Percentiles rank a stretch among this genome's conserved stretches.
These are phyloP conservation scores for Octonoba sinensis DNA, from an alignment of 2,888 invertebrate species.

Conservation along the genomic window DNA sequence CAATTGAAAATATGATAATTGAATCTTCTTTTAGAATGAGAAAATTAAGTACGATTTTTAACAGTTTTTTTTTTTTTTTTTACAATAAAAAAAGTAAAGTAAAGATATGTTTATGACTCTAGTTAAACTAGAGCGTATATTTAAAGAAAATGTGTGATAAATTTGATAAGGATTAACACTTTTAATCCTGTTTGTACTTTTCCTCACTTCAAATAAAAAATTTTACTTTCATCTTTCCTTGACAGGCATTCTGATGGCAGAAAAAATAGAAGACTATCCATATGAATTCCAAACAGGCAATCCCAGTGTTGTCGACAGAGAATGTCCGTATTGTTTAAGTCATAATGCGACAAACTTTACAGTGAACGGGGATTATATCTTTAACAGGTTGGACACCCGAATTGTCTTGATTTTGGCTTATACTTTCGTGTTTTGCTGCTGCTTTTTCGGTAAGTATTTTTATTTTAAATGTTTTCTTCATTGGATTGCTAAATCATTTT, in stretches of 20 bases:
- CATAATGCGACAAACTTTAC: constrained; percentile 33
- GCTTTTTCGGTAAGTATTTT: constrained; percentile 83
- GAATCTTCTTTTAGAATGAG: too few relatives aligned
- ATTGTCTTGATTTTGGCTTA: constrained; percentile 71
- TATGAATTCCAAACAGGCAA: constrained; percentile 17
- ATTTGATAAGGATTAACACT: too few relatives aligned
- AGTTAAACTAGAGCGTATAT: too few relatives aligned
- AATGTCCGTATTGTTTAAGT: constrained; percentile 10
- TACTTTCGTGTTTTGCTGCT: constrained; percentile 83
- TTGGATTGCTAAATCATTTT: not conserved
- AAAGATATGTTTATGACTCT: too few relatives aligned
- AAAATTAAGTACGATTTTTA: too few relatives aligned
- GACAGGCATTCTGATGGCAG: constrained; percentile 38
- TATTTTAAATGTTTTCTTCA: not conserved
- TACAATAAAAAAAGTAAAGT: too few relatives aligned
- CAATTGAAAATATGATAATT: too few relatives aligned
- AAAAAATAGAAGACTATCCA: constrained; percentile 29
- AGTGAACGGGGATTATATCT: constrained; percentile 37
- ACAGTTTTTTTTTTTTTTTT: too few relatives aligned
- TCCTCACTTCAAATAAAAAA: too few relatives aligned
- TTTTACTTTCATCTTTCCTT: not conserved
- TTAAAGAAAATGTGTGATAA: too few relatives aligned
- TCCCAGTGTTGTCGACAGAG: constrained; percentile 4
- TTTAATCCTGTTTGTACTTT: too few relatives aligned
- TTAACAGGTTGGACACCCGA: constrained; percentile 41